A percentile compares a stretch with the other conserved stretches of the same genome.
Conservation (phyloP, 2,797 vertebrate genomes). For the Furcifer pardalis region DNA sequence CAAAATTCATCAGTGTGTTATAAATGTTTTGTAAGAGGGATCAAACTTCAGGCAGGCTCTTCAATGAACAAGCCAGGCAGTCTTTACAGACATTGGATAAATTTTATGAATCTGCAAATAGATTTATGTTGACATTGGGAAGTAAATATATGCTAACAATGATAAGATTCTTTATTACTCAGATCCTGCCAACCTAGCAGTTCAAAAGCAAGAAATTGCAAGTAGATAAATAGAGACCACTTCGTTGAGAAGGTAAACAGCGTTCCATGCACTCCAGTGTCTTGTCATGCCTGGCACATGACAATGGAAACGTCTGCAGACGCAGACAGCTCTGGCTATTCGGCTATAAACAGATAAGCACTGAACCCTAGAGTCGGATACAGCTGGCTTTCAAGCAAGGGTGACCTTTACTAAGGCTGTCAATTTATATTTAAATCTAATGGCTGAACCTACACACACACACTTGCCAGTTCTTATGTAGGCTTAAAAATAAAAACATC, state of each 20-base stretch:
- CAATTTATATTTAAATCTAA: not conserved
- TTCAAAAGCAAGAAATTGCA: too few species aligned
- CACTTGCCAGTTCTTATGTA: not conserved
- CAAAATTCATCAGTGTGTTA: not conserved
- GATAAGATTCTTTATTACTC: not conserved
- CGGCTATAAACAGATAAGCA: too few species aligned
- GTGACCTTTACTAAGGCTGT: too few species aligned
- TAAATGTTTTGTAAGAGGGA: not conserved
- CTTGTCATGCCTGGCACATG: too few species aligned
- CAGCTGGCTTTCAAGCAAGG: too few species aligned
- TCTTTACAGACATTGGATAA: not conserved
- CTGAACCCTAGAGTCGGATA: too few species aligned
- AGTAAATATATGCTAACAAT: not conserved
- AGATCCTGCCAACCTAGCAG: too few species aligned
- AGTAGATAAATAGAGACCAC: too few species aligned
- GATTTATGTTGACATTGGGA: not conserved
- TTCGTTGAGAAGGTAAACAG: too few species aligned
- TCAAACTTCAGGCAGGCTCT: not conserved
- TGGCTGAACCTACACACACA: not conserved
- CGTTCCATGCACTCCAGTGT: too few species aligned
- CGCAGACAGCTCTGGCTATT: too few species aligned
- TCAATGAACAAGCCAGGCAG: not conserved
- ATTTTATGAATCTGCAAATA: slow-evolving; percentile 8
- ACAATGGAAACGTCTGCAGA: too few species aligned
- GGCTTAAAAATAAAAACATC: not conserved